Evolutionary conservation across 1,140 invertebrate genomes (phyloP).

Genomic region (Zaprionus davidi): DNA sequence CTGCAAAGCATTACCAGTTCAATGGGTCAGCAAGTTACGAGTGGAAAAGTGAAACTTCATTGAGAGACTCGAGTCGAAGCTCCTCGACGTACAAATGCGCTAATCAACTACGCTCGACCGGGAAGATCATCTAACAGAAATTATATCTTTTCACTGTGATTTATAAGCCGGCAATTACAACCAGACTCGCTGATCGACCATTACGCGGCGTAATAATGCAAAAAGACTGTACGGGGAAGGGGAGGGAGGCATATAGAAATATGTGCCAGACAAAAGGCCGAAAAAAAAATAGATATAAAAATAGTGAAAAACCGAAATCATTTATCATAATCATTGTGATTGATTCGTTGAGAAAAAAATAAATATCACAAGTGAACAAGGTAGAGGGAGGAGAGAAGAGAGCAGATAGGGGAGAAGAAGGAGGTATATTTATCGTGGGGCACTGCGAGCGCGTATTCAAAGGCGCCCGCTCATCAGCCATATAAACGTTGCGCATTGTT

Average conservation of each 20-base stretch:
- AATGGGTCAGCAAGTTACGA: conserved; percentile 65
- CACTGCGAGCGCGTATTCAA: conserved; percentile 48
- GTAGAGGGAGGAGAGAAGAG: background rate
- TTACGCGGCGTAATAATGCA: conserved; percentile 73
- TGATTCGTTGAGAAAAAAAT: conserved; percentile 77
- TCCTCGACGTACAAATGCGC: conserved; percentile 63
- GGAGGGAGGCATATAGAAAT: conserved; percentile 10
- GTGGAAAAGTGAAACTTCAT: conserved; percentile 68
- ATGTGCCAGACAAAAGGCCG: conserved; percentile 28
- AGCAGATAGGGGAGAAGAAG: background rate
- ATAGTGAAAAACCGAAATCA: conserved; percentile 71
- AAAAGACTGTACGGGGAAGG: conserved; percentile 41
- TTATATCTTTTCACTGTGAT: conserved; percentile 76
- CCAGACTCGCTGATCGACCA: conserved; percentile 67
- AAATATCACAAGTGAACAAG: conserved; percentile 74
- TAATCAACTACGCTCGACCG: conserved; percentile 61
- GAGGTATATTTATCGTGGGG: conserved; percentile 48
- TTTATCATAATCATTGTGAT: conserved; percentile 84
- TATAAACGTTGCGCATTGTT: conserved; percentile 74
- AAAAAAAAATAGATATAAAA: conserved; percentile 5
- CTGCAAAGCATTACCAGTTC: conserved; percentile 45
- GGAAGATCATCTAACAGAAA: conserved; percentile 62
- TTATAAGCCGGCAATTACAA: conserved; percentile 79
- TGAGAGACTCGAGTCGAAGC: conserved; percentile 5
- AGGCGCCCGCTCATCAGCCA: conserved; percentile 77